Base-by-base conservation (phyloP, 2,113 vertebrate species). In the Anhinga rufa region DNA sequence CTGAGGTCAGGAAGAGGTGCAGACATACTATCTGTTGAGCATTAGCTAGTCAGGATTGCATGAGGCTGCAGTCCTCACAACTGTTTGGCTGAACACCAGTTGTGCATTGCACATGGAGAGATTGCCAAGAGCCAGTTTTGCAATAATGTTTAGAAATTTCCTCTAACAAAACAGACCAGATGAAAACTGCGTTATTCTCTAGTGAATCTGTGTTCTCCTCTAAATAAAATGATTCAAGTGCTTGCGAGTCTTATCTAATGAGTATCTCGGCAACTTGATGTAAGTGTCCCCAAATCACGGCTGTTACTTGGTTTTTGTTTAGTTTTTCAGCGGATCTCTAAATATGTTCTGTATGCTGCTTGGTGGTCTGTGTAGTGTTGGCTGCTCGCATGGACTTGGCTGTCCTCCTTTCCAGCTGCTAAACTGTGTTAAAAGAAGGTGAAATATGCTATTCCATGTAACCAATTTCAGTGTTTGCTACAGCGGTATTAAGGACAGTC, bases 121-220 rank as follows among this genome's bases (percentile, higher is more conserved):
- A 38, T 87, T 91, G 80, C 83, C 80, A 85, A 84, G 81, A 94
- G 61, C 48, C 36, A 65, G 55, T 97, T 97, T 96, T 96, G 92
- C 88, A 95, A 89, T 88, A 48, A 68, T 49, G 57, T 78, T 93
- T 84, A 95, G 93, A 94, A 89, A 91, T 92, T 71, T 91, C 58
- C 54, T 68, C 69, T 69, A 20, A 78, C 34, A 71, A 90, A 92
- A 58, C 81, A 88, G 74, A 68, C 36, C 49, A 84, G 90, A 86
- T 40, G 69, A 76, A 86, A 82, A 87, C 61, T 61, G 70, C 81
- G 87, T 79, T 92, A n/a, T 89, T 71, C 70, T 68, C n/a, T 28
- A 68, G 34, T 75, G 88, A 76, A 71, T 89, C 54, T 58, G 36
- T 51, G 8, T 79, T 91, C 25, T 84, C 9, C 58, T 92, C 51